These are phyloP conservation scores for Thoracochromis brauschi DNA, from an alignment of 2,113 vertebrate genomes.

Conservation along the genomic window DNA sequence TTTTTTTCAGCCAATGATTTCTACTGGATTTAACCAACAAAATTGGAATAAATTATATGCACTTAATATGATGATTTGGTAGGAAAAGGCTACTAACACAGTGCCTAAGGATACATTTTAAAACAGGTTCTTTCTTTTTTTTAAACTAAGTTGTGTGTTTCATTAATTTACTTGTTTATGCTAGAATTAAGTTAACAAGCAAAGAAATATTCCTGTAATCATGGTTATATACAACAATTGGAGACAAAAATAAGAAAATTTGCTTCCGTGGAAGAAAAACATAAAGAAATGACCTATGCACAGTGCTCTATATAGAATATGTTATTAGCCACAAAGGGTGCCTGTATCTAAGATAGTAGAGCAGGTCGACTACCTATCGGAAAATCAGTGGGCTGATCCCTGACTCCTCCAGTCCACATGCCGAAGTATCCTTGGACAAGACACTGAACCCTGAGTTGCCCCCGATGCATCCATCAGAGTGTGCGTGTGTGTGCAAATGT, in stretches of 20 bases:
- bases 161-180: not conserved
- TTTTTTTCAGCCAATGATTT: not conserved
- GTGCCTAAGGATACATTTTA: not conserved
- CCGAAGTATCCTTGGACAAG: not conserved
- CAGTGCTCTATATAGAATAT: not conserved
- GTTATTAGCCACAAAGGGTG: not conserved
- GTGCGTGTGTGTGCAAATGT: not conserved
- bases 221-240: not conserved
- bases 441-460: not conserved
- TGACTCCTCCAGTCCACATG: not conserved
- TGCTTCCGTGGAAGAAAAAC: not conserved
- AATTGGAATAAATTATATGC: not conserved
- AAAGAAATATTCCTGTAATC: not conserved
- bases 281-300: not conserved
- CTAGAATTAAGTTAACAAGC: not conserved
- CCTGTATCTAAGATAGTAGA: not conserved
- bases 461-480: not conserved
- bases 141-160: not conserved
- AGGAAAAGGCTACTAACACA: not conserved
- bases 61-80: not conserved
- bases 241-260: not conserved
- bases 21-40: not conserved
- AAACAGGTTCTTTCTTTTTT: not conserved
- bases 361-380: not conserved
- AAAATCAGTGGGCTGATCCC: not conserved